Evolutionary conservation across 92 coral and sea anemone genomes (phyloP), one percentile per base, ranked within the genome.

Genomic region (Galaxea fascicularis): DNA sequence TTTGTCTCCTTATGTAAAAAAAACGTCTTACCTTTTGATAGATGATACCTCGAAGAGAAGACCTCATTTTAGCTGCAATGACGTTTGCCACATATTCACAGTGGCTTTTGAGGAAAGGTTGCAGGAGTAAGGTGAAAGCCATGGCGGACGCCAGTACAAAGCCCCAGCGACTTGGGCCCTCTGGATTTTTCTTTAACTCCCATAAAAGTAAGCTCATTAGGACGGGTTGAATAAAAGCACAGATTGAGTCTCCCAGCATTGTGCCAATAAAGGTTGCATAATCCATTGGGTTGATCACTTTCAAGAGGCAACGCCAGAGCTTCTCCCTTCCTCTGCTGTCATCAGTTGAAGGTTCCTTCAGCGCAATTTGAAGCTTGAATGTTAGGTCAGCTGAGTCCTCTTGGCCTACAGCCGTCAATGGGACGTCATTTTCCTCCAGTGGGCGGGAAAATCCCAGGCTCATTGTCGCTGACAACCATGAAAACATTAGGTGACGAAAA

Each of bases 381-480:
- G 71, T 51, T 10, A 85, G 53, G 63, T 75, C 74, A 58, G 72
- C 83, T 3, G 88, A 76, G 41, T 76, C 83, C 26, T 76, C 88
- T n/a, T 65, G 71, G 22, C 82, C 73, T 21, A 73, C 79, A 63
- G 80, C 88, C 17, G 62, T 76, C 63, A 67, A 45, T 10, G 80
- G 51, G 14, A 85, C 24, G 77, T 85, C 89, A 65, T 30, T 8
- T 49, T 85, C 89, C 39, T 85, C 76, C 21, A 85, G 60, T 49
- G 83, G 83, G 51, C 89, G 69, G 71, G 49, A 75, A 52, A 76
- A 75, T 21, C 89, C 89, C 28, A 66, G 76, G 21, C 82, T 76
- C 44, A 85, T 85, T 39, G 80, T 76, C 15, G 49, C 45, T 25
- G 89, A 85, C 41, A 85, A 46, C 89, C 89, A 85, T 62, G 82